These are phyloP conservation scores for Tethya wilhelma DNA, from an alignment of 37 sponge, comb jelly and placozoan genomes.

Conservation along the genomic window DNA sequence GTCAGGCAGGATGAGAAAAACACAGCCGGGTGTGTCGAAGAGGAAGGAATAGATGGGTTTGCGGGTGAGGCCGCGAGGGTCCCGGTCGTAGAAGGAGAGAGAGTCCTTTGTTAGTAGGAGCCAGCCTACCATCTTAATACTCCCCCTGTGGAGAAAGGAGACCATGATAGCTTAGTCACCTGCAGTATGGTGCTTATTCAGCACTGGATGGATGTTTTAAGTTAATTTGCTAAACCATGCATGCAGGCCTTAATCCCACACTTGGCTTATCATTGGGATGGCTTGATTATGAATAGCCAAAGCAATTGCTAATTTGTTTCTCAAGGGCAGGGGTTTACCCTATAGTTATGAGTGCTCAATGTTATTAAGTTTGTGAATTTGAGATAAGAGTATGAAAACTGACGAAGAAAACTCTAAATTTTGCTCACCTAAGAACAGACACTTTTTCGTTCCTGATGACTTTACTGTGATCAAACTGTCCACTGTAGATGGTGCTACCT, in stretches of 20 bases:
- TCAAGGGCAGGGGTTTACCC: no score
- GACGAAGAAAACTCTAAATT: neutral
- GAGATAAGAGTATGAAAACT: no score
- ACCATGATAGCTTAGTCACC: no score
- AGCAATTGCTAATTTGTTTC: no score
- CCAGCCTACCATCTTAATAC: conserved; percentile 36
- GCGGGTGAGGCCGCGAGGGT: conserved; percentile 18
- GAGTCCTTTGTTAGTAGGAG: conserved; percentile 25
- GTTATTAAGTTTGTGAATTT: no score
- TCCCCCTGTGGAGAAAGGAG: conserved; percentile 10
- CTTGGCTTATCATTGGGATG: no score
- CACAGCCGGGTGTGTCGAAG: neutral
- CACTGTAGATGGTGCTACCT: neutral
- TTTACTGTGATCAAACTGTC: neutral
- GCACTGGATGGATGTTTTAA: no score
- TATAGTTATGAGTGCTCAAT: no score
- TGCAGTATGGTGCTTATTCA: no score
- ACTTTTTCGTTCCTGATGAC: conserved; percentile 22
- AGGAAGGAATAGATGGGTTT: conserved; percentile 12
- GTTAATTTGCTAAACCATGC: no score
- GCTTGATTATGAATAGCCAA: no score
- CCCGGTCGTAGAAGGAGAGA: conserved; percentile 37
- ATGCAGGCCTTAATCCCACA: no score
- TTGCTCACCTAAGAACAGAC: conserved; percentile 2
- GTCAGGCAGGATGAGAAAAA: conserved; percentile 11